Percentiles rank a stretch among this genome's conserved stretches.
Evolutionary conservation across 2,113 vertebrate genomes (phyloP).

Genomic region (Oncorhynchus nerka): DNA sequence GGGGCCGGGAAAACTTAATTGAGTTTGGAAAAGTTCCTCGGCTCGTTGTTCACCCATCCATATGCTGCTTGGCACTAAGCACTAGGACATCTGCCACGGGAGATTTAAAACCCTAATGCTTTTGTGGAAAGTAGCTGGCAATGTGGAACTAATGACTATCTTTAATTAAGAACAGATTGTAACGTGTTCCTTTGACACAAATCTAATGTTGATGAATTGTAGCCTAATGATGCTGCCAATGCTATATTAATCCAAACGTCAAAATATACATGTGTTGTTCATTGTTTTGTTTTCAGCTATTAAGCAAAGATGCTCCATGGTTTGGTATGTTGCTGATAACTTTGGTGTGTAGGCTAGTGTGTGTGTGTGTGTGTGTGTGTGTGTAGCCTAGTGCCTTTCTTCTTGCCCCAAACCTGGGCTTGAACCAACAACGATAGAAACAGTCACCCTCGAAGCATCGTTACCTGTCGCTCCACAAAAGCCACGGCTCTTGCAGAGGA

Average conservation of each 20-base stretch:
- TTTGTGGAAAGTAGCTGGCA: conserved; percentile 1
- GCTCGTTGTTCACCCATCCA: background rate
- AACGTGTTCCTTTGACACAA: background rate
- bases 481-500: too few species aligned
- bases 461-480: too few species aligned
- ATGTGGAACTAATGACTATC: background rate
- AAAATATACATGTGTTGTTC: background rate
- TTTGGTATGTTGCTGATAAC: conserved; percentile 1
- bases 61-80: too few species aligned
- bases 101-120: conserved; percentile 3
- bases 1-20: background rate
- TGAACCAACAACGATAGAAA: too few species aligned
- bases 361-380: conserved; percentile 4
- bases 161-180: background rate
- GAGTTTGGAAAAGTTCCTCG: background rate
- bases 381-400: background rate
- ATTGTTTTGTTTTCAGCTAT: background rate
- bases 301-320: background rate
- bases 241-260: background rate
- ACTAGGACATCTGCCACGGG: conserved; percentile 1
- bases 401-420: too few species aligned
- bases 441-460: too few species aligned
- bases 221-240: background rate
- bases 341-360: background rate
- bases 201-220: background rate